These are phyloP conservation scores for Brachionus angularis DNA, from an alignment of 1,140 invertebrate species.

Conservation along the genomic window DNA sequence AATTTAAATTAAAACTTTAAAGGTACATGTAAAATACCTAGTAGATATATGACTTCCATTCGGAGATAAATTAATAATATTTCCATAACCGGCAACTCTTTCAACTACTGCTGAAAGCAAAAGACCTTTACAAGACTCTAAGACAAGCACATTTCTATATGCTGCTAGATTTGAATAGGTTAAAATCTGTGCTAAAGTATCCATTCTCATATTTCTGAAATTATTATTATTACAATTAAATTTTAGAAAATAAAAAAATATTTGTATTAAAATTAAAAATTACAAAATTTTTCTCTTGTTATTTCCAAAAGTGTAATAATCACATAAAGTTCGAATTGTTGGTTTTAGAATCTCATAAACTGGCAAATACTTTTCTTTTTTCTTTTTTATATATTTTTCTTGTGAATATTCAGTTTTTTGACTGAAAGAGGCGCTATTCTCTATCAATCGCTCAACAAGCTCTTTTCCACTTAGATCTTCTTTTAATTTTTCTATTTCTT, in stretches of 20 bases:
- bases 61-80: constrained; percentile 32
- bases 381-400: constrained; percentile 88
- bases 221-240: constrained; percentile 7
- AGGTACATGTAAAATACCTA: constrained; percentile 45
- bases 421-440: constrained; percentile 75
- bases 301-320: constrained; percentile 66
- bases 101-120: constrained; percentile 73
- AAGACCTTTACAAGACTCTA: constrained; percentile 79
- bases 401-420: constrained; percentile 85
- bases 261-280: constrained; percentile 24
- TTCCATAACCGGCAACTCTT: constrained; percentile 46
- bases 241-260: no score
- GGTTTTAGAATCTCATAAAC: constrained; percentile 65
- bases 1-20: constrained; percentile 33
- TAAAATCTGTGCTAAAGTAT: constrained; percentile 79
- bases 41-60: constrained; percentile 16
- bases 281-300: constrained; percentile 72
- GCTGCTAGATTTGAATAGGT: constrained; percentile 73
- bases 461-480: constrained; percentile 71
- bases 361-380: constrained; percentile 74
- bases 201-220: constrained; percentile 68
- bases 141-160: constrained; percentile 73
- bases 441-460: constrained; percentile 78
- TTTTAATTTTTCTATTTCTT: constrained; percentile 73
- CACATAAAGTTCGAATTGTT: constrained; percentile 68